These are phyloP conservation scores for Neodiprion fabricii DNA, from an alignment of 1,140 invertebrate species.

Conservation along the genomic window DNA sequence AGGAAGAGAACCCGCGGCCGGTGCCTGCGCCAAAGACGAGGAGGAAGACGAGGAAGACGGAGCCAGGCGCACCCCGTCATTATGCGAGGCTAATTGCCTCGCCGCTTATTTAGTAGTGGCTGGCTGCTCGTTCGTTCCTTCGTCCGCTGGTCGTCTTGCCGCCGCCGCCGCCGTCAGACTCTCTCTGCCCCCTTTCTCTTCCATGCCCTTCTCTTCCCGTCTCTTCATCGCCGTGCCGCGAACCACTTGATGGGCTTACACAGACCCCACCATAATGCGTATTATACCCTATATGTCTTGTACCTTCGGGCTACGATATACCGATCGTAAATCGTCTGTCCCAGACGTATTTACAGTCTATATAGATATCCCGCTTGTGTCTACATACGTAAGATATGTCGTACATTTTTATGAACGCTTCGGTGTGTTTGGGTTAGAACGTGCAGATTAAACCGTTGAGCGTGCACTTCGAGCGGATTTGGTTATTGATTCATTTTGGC, in stretches of 20 bases:
- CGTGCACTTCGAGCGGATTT: no score
- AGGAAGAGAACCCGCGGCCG: constrained; percentile 21
- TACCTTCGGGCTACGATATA: no score
- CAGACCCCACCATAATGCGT: background rate
- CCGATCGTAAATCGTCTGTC: no score
- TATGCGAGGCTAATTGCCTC: constrained; percentile 40
- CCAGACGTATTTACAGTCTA: no score
- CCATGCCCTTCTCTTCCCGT: background rate
- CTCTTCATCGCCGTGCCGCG: constrained; percentile 16
- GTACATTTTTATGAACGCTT: no score
- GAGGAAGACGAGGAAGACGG: background rate
- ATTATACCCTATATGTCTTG: no score
- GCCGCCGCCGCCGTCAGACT: background rate
- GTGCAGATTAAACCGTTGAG: no score
- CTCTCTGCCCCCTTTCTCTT: background rate
- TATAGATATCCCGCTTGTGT: no score
- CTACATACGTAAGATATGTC: no score
- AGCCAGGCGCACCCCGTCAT: constrained; percentile 33
- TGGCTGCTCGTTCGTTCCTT: background rate
- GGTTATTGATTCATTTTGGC: no score
- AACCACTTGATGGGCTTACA: constrained; percentile 6
- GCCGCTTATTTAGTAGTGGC: constrained; percentile 29
- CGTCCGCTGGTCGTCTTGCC: background rate
- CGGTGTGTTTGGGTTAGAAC: no score
- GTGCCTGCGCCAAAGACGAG: constrained; percentile 10